phyloP scores from a whole-genome alignment of 1,140 invertebrate species.

The roundworm (Caenorhabditis elegans) region DNA sequence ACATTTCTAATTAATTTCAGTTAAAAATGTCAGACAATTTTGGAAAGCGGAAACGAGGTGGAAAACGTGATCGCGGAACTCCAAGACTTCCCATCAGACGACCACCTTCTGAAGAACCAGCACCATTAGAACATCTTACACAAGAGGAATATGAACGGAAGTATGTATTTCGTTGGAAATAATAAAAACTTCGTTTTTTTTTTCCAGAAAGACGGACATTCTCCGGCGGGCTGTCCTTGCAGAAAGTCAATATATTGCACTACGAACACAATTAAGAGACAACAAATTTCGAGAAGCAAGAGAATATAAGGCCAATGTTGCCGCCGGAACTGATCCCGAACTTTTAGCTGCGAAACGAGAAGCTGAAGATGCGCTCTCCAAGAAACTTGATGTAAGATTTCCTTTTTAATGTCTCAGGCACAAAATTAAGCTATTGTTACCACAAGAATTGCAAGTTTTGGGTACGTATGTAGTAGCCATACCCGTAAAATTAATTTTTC shows the following conservation, averaged over 20 bases:
- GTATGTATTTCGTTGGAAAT: background rate
- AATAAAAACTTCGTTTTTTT: too few relatives aligned
- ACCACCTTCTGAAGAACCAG: background rate
- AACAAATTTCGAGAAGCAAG: too few relatives aligned
- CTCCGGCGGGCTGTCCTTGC: too few relatives aligned
- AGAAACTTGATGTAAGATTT: background rate
- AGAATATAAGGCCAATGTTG: background rate
- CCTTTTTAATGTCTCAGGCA: too few relatives aligned
- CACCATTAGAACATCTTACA: background rate
- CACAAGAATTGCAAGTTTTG: too few relatives aligned
- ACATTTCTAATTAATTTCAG: too few relatives aligned
- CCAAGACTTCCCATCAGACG: background rate
- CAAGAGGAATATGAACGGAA: background rate
- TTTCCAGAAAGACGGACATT: too few relatives aligned
- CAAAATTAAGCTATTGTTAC: background rate
- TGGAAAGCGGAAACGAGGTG: background rate
- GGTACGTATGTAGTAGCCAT: too few relatives aligned
- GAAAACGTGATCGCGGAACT: background rate
- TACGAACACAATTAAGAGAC: too few relatives aligned
- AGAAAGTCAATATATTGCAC: too few relatives aligned
- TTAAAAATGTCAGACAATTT: background rate
- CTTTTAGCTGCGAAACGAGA: background rate
- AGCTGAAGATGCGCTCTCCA: background rate
- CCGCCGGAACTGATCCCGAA: background rate
- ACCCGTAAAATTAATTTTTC: too few relatives aligned